phyloP scores from a whole-genome alignment of 2,113 vertebrate genomes.

The Athene noctua region DNA sequence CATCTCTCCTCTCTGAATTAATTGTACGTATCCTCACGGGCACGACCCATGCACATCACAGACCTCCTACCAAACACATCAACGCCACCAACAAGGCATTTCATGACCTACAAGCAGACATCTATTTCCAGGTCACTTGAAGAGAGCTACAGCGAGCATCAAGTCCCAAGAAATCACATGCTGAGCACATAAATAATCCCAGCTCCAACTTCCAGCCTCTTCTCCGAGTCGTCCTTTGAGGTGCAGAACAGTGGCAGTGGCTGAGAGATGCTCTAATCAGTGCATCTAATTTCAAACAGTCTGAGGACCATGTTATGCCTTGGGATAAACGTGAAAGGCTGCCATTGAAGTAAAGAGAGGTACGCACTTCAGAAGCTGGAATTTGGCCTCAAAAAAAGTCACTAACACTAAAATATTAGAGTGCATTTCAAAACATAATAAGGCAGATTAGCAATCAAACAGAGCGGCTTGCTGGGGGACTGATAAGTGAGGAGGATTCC shows the following conservation, averaged over 20 bases:
- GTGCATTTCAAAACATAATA: slow-evolving; percentile 50
- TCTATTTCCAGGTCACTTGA: not conserved
- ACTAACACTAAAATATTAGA: slow-evolving; percentile 33
- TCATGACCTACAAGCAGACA: not conserved
- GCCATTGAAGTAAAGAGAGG: slow-evolving; percentile 28
- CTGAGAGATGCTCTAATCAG: slow-evolving; percentile 37
- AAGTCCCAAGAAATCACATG: not conserved
- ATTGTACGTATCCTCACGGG: not conserved
- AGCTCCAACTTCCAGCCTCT: not conserved
- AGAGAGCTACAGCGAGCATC: not conserved
- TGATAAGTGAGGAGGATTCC: not conserved
- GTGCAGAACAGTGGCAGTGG: not conserved
- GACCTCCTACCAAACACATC: not conserved
- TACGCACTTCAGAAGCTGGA: slow-evolving; percentile 2
- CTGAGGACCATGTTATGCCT: slow-evolving; percentile 6
- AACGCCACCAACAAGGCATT: not conserved
- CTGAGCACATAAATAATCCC: not conserved
- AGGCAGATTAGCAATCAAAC: slow-evolving; percentile 57
- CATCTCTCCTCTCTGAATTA: not conserved
- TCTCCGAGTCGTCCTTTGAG: not conserved
- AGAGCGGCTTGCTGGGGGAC: not conserved
- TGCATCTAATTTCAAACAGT: not conserved
- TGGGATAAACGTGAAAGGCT: slow-evolving; percentile 4
- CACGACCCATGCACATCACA: not conserved
- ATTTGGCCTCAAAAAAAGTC: not conserved